Evolutionary conservation across 2,113 vertebrate species (phyloP), one percentile per base, ranked within the genome.

Genomic region (Mirounga angustirostris): DNA sequence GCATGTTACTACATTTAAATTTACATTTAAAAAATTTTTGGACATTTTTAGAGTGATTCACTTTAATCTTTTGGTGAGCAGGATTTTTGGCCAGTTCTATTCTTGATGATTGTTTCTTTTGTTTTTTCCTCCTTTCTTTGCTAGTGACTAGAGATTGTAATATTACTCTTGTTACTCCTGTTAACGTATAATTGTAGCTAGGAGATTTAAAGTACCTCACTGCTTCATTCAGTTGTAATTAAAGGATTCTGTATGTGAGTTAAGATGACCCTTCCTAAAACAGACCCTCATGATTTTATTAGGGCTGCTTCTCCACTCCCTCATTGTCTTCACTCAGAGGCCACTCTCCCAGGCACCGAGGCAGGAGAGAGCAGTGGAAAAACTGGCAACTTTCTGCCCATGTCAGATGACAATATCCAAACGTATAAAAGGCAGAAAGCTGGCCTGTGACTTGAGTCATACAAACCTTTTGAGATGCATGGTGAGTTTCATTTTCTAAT

Each of bases 401-500:
- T 92, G 59, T 95, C 84, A 91, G 94, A 94, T 46, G 43, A 24
- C 5, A 71, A 54, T 56, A 96, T 97, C 26, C 28, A 97, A 33
- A 91, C 43, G 30, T 88, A 63, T 15, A 54, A 73, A 26, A 82
- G 95, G 92, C 85, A 94, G 58, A 94, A 89, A 97, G 33, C 28
- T 63, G 94, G 36, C 24, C 54, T 85, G 52, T 21, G 87, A 58
- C 79, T 33, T 40, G 26, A 98, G 61, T 88, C 63, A 76, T 78
- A 92, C 14, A 92, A 95, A 88, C 50, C 67, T 98, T 43, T 12
- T 95, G 95, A 97, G 95, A 98, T 87, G 96, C 92, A 73, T 71
- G 91, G 79, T 5, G 59, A 97, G n/a, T 94, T 79, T 95, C 89
- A 97, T 97, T 93, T 52, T 98, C 90, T 88, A 95, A 74, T 65